Conservation (phyloP, 2,113 vertebrate species). For the Takifugu bimaculatus region DNA sequence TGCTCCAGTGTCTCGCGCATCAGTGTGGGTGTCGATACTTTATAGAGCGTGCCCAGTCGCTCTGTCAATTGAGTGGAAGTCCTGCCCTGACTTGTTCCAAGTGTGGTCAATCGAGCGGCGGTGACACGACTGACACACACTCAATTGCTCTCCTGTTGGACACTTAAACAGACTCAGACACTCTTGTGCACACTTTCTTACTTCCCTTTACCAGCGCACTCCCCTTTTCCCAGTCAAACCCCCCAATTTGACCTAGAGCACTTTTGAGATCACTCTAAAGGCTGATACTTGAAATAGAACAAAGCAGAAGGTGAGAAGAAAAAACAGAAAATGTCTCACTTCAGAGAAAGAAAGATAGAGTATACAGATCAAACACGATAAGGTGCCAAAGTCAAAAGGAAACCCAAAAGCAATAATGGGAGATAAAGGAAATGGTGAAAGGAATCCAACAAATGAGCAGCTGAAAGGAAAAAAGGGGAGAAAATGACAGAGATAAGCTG, state of each 20-base stretch:
- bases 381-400: too few species aligned
- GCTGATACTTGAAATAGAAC: background rate
- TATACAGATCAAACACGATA: background rate
- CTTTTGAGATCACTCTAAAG: too few species aligned
- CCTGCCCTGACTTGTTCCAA: slow-evolving; percentile 64
- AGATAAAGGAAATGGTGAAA: background rate
- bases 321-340: background rate
- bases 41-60: slow-evolving; percentile 58
- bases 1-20: slow-evolving; percentile 34
- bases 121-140: slow-evolving; percentile 57
- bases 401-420: background rate
- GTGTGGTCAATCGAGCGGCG: slow-evolving; percentile 67
- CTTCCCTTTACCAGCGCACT: too few species aligned
- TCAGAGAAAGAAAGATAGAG: background rate
- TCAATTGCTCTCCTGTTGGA: slow-evolving; percentile 43
- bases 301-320: background rate
- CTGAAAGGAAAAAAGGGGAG: background rate
- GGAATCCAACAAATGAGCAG: background rate
- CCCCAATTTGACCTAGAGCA: too few species aligned
- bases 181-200: background rate
- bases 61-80: slow-evolving; percentile 69
- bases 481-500: background rate
- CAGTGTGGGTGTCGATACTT: slow-evolving; percentile 63
- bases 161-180: slow-evolving; percentile 8
- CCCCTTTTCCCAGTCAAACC: too few species aligned